Conservation (phyloP, 2,797 vertebrate species). For the Denticeps clupeoides region DNA sequence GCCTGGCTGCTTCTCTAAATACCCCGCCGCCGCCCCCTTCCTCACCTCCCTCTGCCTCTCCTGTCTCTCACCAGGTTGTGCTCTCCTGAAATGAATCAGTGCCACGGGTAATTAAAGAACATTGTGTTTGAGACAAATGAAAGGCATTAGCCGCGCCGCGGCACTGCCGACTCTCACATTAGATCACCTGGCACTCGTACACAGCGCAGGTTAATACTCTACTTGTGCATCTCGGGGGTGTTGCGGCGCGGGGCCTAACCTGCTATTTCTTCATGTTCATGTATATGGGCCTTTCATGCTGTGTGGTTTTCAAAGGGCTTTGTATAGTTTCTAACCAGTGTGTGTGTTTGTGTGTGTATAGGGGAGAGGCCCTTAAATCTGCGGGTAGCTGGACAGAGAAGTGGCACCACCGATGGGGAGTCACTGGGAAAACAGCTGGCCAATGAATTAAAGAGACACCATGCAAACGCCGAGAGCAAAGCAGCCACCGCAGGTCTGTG, state of each 20-base stretch:
- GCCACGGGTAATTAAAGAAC: slow-evolving; percentile 13
- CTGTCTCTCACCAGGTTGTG: not conserved
- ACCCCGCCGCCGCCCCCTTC: not conserved
- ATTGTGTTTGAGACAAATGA: slow-evolving; percentile 4
- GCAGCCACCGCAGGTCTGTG: slow-evolving; percentile 34
- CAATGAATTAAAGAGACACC: slow-evolving; percentile 79
- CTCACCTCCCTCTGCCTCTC: not conserved
- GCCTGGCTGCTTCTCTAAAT: not conserved
- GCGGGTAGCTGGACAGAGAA: slow-evolving; percentile 68
- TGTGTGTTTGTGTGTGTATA: slow-evolving; percentile 29
- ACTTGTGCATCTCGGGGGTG: not conserved
- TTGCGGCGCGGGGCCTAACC: not conserved
- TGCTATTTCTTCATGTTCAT: not conserved
- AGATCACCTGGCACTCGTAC: slow-evolving; percentile 12
- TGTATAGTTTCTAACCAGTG: slow-evolving; percentile 3
- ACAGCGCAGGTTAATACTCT: slow-evolving; percentile 14
- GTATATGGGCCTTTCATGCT: too few species aligned
- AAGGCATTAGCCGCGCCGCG: slow-evolving; percentile 12
- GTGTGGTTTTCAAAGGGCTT: too few species aligned
- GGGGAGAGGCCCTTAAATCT: slow-evolving; percentile 88
- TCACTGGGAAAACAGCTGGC: slow-evolving; percentile 76
- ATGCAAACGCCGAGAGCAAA: slow-evolving; percentile 59
- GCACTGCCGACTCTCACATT: not conserved
- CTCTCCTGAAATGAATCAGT: slow-evolving; percentile 2
- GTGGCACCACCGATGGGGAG: slow-evolving; percentile 75